Evolutionary conservation across 1,140 invertebrate species (phyloP).

Genomic region (Drosophila subobscura): DNA sequence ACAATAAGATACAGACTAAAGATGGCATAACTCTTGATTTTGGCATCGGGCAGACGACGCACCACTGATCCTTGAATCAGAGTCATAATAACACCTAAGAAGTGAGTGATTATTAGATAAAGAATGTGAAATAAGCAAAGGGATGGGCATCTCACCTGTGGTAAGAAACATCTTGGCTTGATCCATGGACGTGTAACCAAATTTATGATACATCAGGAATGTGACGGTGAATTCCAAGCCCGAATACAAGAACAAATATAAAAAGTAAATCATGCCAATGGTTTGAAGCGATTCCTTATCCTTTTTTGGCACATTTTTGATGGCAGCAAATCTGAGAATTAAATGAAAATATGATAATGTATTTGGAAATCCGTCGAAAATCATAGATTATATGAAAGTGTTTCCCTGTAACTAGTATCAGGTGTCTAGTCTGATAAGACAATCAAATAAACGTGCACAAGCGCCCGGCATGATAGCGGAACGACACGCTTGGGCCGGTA

Average conservation of each 20-base stretch:
- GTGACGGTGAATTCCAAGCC: conserved; percentile 99
- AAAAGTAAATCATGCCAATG: conserved; percentile 95
- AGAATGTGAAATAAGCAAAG: neutral
- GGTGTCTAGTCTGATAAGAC: conserved; percentile 44
- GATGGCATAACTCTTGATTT: conserved; percentile 90
- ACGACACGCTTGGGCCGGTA: conserved; percentile 2
- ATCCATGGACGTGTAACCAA: conserved; percentile 96
- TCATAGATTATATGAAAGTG: conserved; percentile 9
- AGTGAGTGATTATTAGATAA: conserved; percentile 9
- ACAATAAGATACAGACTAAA: conserved; percentile 93
- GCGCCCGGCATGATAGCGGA: conserved; percentile 37
- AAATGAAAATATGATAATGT: conserved; percentile 15
- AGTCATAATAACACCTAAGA: conserved; percentile 91
- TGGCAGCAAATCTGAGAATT: conserved; percentile 86
- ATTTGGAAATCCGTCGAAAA: conserved; percentile 19
- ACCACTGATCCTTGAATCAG: conserved; percentile 95
- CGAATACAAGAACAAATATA: conserved; percentile 98
- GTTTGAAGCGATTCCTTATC: conserved; percentile 88
- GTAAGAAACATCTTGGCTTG: conserved; percentile 99
- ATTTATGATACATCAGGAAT: conserved; percentile 97
- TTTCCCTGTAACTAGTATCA: conserved; percentile 10
- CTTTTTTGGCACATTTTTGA: conserved; percentile 85
- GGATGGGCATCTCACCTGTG: conserved; percentile 86
- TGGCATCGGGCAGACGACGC: conserved; percentile 89
- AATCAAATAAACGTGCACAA: conserved; percentile 36